Evolutionary conservation across 1,140 invertebrate genomes (phyloP), one percentile per base, ranked within the genome.

Genomic region (Orchesella cincta): DNA sequence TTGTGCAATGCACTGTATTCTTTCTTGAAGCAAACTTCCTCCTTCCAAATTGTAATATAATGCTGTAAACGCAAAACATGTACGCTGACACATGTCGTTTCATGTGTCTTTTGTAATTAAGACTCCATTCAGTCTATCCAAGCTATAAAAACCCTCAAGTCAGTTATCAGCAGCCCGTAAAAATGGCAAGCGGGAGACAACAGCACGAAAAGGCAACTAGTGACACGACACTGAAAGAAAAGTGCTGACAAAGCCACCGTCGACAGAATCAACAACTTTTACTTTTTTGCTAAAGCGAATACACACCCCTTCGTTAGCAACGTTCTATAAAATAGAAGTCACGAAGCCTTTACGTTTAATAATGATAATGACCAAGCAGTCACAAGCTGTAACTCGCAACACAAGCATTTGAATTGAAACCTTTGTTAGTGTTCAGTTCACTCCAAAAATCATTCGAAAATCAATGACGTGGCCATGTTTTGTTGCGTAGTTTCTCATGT

Each of bases 31-130:
- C n/a, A n/a, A n/a, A n/a, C n/a, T n/a, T n/a, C n/a, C n/a, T n/a
- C n/a, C n/a, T n/a, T n/a, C n/a, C n/a, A n/a, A n/a, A n/a, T n/a
- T n/a, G n/a, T n/a, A n/a, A n/a, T n/a, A n/a, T n/a, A n/a, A n/a
- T 26, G 14, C 23, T 57, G 23, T 18, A 23, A 18, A 57, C 12
- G 23, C 52, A 23, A 57, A 18, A 57, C 14, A 57, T n/a, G 14
- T n/a, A 18, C 14, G 14, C 14, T 14, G 14, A 57, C 52, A 57
- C 52, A 57, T 57, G 52, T 57, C 52, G 52, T 57, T 57, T 57
- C 52, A 57, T n/a, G 5, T 57, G 52, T 23, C 52, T 57, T n/a
- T n/a, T 57, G 52, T 26, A 57, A 57, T 57, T 57, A 57, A 57
- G 52, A 8, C 52, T 57, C 52, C 52, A 57, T 57, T 57, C 52